These are phyloP conservation scores for Anser brachyrhynchus DNA, from an alignment of 2,113 vertebrate species.

Conservation along the genomic window DNA sequence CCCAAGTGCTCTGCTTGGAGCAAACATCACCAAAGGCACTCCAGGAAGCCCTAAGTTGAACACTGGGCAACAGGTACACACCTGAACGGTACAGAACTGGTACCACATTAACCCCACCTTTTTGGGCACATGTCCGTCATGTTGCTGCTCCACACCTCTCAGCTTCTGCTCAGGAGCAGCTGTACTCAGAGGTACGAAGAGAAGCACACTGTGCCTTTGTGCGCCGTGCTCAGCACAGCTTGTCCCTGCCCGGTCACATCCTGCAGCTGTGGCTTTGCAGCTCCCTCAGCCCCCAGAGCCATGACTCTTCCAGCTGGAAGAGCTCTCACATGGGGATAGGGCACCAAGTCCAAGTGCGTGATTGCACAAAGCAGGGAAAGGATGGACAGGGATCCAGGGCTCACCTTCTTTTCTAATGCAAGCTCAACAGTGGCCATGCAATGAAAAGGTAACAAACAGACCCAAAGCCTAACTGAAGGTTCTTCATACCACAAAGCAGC, in stretches of 20 bases:
- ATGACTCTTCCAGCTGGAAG: background rate
- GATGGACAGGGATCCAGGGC: background rate
- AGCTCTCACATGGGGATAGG: background rate
- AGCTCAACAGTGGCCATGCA: background rate
- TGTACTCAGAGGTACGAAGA: background rate
- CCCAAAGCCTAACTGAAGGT: background rate
- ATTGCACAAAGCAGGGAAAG: background rate
- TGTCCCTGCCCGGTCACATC: background rate
- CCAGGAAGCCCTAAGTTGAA: background rate
- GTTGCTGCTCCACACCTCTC: background rate
- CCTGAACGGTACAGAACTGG: background rate
- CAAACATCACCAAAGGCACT: background rate
- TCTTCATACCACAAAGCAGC: background rate
- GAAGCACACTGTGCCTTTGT: background rate
- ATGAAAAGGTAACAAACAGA: background rate
- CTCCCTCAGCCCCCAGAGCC: background rate
- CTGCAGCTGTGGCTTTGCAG: background rate
- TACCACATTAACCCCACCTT: background rate
- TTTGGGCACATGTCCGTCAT: rapidly evolving
- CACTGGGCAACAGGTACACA: background rate
- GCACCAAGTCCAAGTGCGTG: background rate
- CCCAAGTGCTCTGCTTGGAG: background rate
- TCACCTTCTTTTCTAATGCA: background rate
- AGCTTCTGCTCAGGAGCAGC: background rate
- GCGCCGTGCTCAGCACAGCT: background rate